Conservation (phyloP, 2,113 vertebrate genomes). For the Cyanoramphus novaezelandiae region DNA sequence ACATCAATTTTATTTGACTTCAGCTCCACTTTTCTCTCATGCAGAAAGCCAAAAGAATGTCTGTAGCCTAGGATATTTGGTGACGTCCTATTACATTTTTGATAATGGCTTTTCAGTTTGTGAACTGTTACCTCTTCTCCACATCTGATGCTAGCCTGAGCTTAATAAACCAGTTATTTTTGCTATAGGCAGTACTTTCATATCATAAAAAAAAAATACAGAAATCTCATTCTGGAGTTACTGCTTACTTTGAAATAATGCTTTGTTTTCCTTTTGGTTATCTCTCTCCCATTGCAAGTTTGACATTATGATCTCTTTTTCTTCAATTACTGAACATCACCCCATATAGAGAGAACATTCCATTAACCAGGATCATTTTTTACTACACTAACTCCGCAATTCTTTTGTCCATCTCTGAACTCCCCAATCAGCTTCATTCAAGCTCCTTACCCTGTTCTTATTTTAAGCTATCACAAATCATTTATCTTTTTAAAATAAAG, state of each 20-base stretch:
- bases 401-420: background rate
- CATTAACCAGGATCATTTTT: background rate
- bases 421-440: background rate
- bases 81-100: background rate
- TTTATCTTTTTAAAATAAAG: background rate
- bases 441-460: background rate
- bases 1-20: background rate
- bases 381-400: background rate
- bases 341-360: background rate
- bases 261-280: background rate
- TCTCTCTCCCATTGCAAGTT: background rate
- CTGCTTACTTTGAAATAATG: background rate
- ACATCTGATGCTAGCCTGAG: background rate
- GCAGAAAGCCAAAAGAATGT: background rate
- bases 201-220: background rate
- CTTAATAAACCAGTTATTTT: conserved; percentile 21
- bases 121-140: background rate
- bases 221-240: conserved; percentile 2
- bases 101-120: background rate
- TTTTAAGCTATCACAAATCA: background rate
- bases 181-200: background rate
- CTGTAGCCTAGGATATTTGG: background rate
- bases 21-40: background rate
- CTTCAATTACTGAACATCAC: background rate
- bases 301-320: background rate